Evolutionary conservation across 2,888 invertebrate genomes (phyloP), one percentile per base, ranked within the genome.

Genomic region (Latrodectus hesperus): DNA sequence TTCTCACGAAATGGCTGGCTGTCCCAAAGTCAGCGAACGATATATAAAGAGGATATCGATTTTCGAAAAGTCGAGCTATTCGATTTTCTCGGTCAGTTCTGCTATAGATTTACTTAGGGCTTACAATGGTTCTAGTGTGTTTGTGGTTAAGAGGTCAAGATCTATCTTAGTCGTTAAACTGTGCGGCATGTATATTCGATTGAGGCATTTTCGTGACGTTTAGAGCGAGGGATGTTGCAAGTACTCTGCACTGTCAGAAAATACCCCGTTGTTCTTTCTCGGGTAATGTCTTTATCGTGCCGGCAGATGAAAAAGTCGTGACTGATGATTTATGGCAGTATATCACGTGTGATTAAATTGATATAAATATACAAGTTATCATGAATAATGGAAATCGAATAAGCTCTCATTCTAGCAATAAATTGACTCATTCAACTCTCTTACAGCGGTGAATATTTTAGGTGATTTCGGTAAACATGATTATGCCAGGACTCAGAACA

Each of bases 241-340:
- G 60, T 60, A 16, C 60, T 5, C 60, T 16, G 16, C 60, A 60
- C n/a, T n/a, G 60, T 38, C 60, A n/a, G 60, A 16, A 60, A 6
- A 38, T 38, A 60, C 10, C 14, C 73, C 38, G 76, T 49, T 67
- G 65, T 65, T 38, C 51, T 73, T 51, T 51, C 53, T 81, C 16
- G 10, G 71, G 49, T 71, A 67, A 77, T 65, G 74, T 81, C 81
- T 81, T 81, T 73, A 81, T 81, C 81, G 81, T 81, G 81, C 73
- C 60, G 17, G 14, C 73, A 52, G 78, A 53, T 78, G 60, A 65
- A 81, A 65, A 52, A 74, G 73, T 14, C 67, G 81, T 81, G 74
- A 81, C 73, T 17, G 65, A 64, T 73, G 74, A 49, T 81, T 52
- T 67, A n/a, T 60, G n/a, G 60, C 60, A 60, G 16, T 60, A 16